A percentile compares a stretch with the other conserved stretches of the same genome.
Conservation (phyloP, 92 coral and sea anemone genomes). For the Montipora capitata region DNA sequence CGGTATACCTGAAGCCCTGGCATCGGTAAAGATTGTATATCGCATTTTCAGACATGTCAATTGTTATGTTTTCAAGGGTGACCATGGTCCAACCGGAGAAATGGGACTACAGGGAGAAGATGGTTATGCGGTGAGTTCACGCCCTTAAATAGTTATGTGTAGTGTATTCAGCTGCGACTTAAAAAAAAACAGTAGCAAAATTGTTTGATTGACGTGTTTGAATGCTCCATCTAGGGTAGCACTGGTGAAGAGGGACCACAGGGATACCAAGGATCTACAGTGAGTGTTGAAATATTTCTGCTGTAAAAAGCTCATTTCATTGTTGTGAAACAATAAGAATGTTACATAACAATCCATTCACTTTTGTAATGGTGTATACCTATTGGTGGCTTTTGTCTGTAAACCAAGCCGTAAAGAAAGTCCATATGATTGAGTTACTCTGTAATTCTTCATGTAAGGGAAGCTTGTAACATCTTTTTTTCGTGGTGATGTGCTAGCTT, state of each 20-base stretch:
- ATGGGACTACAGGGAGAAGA: conserved; percentile 27
- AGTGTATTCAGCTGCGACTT: too few species aligned
- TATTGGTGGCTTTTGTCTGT: too few species aligned
- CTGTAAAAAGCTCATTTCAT: background rate
- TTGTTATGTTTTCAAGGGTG: conserved; percentile 16
- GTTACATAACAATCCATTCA: too few species aligned
- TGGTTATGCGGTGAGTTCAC: conserved; percentile 22
- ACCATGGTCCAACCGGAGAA: conserved; percentile 27
- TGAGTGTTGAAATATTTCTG: background rate
- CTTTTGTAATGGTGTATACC: too few species aligned
- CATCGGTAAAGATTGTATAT: background rate
- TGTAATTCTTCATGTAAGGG: too few species aligned
- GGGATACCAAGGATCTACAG: conserved; percentile 43
- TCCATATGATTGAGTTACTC: too few species aligned
- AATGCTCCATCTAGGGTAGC: conserved; percentile 3
- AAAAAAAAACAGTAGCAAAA: too few species aligned
- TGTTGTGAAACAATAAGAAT: background rate
- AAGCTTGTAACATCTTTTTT: too few species aligned
- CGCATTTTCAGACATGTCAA: background rate
- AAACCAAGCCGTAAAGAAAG: too few species aligned
- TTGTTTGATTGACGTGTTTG: background rate
- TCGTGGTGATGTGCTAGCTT: too few species aligned
- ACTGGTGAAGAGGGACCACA: conserved; percentile 25
- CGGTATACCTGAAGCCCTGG: background rate
- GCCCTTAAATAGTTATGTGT: too few species aligned